Evolutionary conservation across 2,888 invertebrate genomes (phyloP), one percentile per base, ranked within the genome.

Genomic region (Cosmopolites sordidus): DNA sequence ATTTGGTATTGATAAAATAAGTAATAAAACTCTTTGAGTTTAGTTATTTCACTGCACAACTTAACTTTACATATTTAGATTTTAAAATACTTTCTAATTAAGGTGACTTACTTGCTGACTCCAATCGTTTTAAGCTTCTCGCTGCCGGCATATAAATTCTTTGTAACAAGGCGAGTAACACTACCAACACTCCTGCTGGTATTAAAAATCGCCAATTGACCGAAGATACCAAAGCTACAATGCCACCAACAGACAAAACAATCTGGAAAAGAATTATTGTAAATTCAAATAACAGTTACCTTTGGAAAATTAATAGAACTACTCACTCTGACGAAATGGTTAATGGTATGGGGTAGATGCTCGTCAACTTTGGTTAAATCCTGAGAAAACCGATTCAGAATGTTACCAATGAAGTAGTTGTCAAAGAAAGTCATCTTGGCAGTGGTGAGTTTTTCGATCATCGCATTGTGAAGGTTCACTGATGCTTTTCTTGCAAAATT

Each of bases 161-260:
- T 30, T 65, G 51, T 15, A 65, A 16, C 8, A 55, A 3, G 2
- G 60, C 27, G 45, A 63, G 56, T 37, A 59, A 51, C 14, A 58
- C 6, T 1, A 61, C 55, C 5, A 66, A 45, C 3, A 60, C 43
- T 4, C 40, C 16, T 1, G 63, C 58, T n/a, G 64, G 63, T 16
- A 66, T 48, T 11, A 66, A 18, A 29, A 65, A 66, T 44, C 68
- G 47, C 86, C 64, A 15, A 84, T 77, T 75, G 79, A 80, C n/a
- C 83, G 83, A 64, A 6, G 64, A 59, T 29, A 66, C 64, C 16
- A 67, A 46, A 12, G 56, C 60, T 16, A 64, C 48, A 5, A 62
- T 54, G 16, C 65, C 65, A 3, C 56, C 52, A 87, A 58, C 49
- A 1, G 58, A 30, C 12, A 64, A 55, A n/a, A 56, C 52, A 4